Percentiles rank a stretch among this genome's conserved stretches.
Evolutionary conservation across 2,888 invertebrate genomes (phyloP).

Genomic region (Stenichneumon culpator): DNA sequence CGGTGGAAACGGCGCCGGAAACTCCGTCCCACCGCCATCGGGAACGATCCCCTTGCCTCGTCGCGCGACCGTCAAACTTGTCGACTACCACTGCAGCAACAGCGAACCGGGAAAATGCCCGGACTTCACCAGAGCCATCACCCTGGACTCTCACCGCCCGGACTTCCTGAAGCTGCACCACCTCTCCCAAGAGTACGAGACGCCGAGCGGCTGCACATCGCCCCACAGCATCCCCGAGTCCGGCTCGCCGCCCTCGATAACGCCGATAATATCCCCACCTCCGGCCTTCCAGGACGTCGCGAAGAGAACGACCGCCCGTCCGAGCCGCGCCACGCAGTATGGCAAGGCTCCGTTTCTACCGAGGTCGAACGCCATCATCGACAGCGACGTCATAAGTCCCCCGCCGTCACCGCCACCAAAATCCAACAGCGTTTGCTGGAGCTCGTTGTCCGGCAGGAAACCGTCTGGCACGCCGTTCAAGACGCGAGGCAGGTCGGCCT

Average conservation of each 20-base stretch:
- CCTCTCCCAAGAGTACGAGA: constrained; percentile 83
- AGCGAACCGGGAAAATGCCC: constrained; percentile 82
- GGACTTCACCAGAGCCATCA: constrained; percentile 73
- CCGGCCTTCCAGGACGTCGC: constrained; percentile 89
- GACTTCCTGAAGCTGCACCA: constrained; percentile 79
- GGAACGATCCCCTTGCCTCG: constrained; percentile 84
- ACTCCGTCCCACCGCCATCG: constrained; percentile 72
- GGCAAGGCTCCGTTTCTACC: constrained; percentile 86
- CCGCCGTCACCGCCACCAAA: constrained; percentile 84
- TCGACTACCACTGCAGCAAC: constrained; percentile 86
- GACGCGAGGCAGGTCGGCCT: constrained; percentile 75
- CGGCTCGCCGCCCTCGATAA: constrained; percentile 88
- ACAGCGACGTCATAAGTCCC: constrained; percentile 87
- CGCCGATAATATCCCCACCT: constrained; percentile 90
- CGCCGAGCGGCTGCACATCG: constrained; percentile 82
- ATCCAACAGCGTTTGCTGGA: constrained; percentile 83
- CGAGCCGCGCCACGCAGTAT: constrained; percentile 78
- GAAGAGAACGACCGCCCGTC: constrained; percentile 65
- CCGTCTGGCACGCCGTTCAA: constrained; percentile 73
- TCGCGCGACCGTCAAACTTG: constrained; percentile 85
- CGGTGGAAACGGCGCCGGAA: constrained; percentile 69
- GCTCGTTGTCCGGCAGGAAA: constrained; percentile 77
- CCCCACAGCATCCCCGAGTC: constrained; percentile 84
- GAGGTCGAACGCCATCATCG: constrained; percentile 86
- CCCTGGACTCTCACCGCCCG: constrained; percentile 80